Evolutionary conservation across 2,888 invertebrate species (phyloP).

Genomic region (Pemphredon lugubris): DNA sequence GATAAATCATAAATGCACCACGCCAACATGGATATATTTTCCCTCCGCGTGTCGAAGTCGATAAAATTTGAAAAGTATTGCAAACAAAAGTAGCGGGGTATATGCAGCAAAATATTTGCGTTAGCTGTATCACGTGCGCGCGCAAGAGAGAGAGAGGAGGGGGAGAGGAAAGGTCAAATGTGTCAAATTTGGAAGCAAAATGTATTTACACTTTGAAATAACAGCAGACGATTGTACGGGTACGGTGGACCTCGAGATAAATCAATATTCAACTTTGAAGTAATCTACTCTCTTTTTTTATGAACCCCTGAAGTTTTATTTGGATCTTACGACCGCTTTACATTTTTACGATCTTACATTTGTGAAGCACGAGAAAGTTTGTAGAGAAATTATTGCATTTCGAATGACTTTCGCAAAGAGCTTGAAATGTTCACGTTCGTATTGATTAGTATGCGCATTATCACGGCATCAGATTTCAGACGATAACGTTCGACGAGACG

Average conservation of each 20-base stretch:
- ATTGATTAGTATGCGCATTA: no score
- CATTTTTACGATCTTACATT: constrained; percentile 15
- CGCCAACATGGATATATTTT: constrained; percentile 18
- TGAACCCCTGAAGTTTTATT: constrained; percentile 11
- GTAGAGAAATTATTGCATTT: background rate
- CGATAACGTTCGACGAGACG: background rate
- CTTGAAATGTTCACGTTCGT: no score
- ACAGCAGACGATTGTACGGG: background rate
- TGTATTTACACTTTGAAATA: constrained; percentile 34
- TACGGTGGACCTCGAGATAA: no score
- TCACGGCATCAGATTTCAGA: no score
- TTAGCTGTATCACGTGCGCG: constrained; percentile 47
- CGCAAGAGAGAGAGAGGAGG: constrained; percentile 18
- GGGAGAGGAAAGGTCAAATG: constrained; percentile 26
- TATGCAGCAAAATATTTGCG: constrained; percentile 13
- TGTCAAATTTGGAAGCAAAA: constrained; percentile 46
- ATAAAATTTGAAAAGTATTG: constrained; percentile 44
- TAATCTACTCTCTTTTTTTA: constrained; percentile 3
- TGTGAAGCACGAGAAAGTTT: background rate
- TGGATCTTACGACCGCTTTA: background rate
- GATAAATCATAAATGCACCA: background rate
- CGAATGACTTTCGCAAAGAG: background rate
- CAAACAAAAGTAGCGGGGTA: constrained; percentile 27
- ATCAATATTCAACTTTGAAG: constrained; percentile 50
- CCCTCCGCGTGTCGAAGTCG: constrained; percentile 22